Base-by-base conservation (phyloP, 2,888 invertebrate genomes). In the Syritta pipiens region DNA sequence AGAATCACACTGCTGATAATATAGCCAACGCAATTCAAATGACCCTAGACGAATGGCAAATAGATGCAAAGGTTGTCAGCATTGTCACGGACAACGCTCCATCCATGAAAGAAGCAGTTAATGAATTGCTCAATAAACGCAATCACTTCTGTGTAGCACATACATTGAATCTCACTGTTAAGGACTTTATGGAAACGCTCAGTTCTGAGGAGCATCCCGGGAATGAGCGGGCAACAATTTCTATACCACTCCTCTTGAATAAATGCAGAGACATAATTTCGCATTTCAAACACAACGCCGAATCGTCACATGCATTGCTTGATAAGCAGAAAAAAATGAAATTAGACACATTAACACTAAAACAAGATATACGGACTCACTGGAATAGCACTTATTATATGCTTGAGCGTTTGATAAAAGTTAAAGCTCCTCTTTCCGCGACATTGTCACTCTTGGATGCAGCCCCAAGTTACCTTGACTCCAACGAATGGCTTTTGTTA, bases 361-460 rank as follows among this genome's bases (percentile, higher is more conserved):
- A 62, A 37, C 24, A 62, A 26, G 35, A 48, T 19, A n/a, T 49
- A 9, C 37, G 49, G 4, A 62, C 19, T 24, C n/a, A 24, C 32
- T 65, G 44, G 42, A 65, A 53, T 6, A 65, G 51, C 30, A 53
- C 63, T 4, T 63, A 51, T 30, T 42, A 63, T 20, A 37, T 62
- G 32, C 63, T 63, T 42, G 30, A 51, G 63, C 40, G 63, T 1
- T 63, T 42, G 42, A 37, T 62, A 1, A 62, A 37, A 48, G 48
- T 62, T 3, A 40, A 49, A 62, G 40, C 28, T 7, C n/a, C 49
- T 49, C 62, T 42, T 49, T 51, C 51, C 24, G 24, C 35, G 20
- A 67, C 55, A 12, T 35, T 55, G 20, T 26, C 26, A 19, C 55
- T 67, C 22, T 46, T 55, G 6, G 46, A 46, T 19, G 24, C 44